These are phyloP conservation scores for Lasioglossum pauxillum DNA, from an alignment of 2,888 invertebrate species.

Conservation along the genomic window DNA sequence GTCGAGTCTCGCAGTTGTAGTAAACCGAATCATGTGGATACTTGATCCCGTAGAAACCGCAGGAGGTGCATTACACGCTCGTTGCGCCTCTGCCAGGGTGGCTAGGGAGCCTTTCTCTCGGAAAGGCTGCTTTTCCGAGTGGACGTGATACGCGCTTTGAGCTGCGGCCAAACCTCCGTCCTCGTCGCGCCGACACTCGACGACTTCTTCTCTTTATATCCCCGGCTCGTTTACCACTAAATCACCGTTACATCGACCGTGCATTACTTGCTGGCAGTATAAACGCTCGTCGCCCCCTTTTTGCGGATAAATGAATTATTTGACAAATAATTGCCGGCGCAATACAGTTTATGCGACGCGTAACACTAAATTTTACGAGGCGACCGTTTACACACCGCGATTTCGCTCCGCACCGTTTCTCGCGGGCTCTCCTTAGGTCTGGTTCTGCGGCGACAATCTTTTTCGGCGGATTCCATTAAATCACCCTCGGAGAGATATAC, in stretches of 20 bases:
- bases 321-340: constrained; percentile 65
- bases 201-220: constrained; percentile 60
- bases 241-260: constrained; percentile 69
- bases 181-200: constrained; percentile 33
- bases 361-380: constrained; percentile 64
- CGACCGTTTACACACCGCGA: constrained; percentile 37
- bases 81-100: constrained; percentile 68
- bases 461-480: constrained; percentile 68
- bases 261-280: constrained; percentile 63
- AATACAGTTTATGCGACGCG: constrained; percentile 60
- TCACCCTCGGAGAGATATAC: constrained; percentile 34
- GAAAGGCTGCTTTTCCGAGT: constrained; percentile 66
- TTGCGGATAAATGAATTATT: constrained; percentile 67
- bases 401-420: background rate
- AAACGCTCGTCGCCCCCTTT: constrained; percentile 50
- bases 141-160: constrained; percentile 73
- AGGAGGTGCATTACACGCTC: constrained; percentile 72
- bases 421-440: constrained; percentile 39
- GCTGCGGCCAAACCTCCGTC: constrained; percentile 64
- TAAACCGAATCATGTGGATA: constrained; percentile 75
- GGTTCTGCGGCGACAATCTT: constrained; percentile 13
- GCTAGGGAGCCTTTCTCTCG: constrained; percentile 58
- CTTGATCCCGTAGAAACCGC: constrained; percentile 71
- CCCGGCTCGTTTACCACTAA: constrained; percentile 68
- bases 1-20: constrained; percentile 27